A percentile compares a stretch with the other conserved stretches of the same genome.
Conservation (phyloP, 2,113 vertebrate genomes). For the Echinops telfairi region DNA sequence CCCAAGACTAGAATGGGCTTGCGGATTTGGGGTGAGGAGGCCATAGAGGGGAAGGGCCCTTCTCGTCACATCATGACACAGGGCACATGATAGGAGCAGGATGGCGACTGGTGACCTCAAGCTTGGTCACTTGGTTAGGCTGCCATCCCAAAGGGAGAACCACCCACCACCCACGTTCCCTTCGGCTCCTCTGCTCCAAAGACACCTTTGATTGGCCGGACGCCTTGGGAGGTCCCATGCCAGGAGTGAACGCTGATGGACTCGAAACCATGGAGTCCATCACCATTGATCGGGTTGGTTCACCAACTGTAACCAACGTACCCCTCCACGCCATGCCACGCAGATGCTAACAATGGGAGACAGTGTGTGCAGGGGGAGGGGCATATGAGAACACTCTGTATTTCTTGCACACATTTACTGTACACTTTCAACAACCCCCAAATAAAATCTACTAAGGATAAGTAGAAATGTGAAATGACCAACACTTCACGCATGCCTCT, state of each 20-base stretch:
- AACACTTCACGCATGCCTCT: background rate
- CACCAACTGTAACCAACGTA: background rate
- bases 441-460: background rate
- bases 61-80: background rate
- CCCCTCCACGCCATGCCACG: background rate
- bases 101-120: background rate
- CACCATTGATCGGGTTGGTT: background rate
- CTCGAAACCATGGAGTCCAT: background rate
- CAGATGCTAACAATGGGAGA: background rate
- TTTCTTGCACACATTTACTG: background rate
- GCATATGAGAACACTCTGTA: background rate
- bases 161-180: background rate
- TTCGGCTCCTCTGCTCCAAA: background rate
- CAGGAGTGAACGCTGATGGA: background rate
- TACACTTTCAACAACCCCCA: background rate
- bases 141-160: background rate
- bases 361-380: background rate
- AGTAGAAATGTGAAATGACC: background rate
- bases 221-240: background rate
- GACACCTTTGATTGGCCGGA: background rate
- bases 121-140: too few species aligned
- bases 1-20: background rate
- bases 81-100: background rate
- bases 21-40: background rate
- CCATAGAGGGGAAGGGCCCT: background rate